A percentile compares a stretch with the other conserved stretches of the same genome.
phyloP scores from a whole-genome alignment of 2,113 vertebrate genomes.

The Channa argus region DNA sequence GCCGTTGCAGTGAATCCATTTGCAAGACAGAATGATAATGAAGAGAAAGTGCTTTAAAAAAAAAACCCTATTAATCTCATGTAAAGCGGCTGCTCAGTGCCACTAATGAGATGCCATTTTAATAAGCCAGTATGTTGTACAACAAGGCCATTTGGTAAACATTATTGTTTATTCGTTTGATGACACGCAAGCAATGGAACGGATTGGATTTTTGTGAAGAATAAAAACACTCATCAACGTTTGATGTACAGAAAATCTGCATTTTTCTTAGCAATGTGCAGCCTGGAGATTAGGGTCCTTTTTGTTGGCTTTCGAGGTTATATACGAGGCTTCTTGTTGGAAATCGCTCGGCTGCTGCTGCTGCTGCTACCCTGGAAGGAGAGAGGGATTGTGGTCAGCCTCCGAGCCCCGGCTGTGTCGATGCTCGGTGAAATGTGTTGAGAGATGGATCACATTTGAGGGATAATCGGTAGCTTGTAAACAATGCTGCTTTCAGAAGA shows the following conservation, averaged over 20 bases:
- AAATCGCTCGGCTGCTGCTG: constrained; percentile 31
- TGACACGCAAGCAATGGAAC: constrained; percentile 67
- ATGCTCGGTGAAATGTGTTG: constrained; percentile 32
- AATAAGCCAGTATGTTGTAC: constrained; percentile 80
- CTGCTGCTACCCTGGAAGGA: background rate
- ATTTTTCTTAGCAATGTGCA: constrained; percentile 9
- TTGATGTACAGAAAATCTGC: constrained; percentile 29
- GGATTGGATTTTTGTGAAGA: constrained; percentile 54
- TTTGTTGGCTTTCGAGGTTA: background rate
- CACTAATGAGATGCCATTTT: constrained; percentile 83
- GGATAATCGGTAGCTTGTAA: constrained; percentile 67
- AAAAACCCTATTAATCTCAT: constrained; percentile 82
- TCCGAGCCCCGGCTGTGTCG: constrained; percentile 12
- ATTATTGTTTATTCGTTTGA: constrained; percentile 81
- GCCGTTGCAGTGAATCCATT: constrained; percentile 77
- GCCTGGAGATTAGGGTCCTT: no score
- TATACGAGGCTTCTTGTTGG: constrained; percentile 15
- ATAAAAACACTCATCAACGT: constrained; percentile 42
- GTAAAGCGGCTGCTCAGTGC: constrained; percentile 78
- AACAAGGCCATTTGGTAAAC: constrained; percentile 82
- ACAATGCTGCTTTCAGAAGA: constrained; percentile 64
- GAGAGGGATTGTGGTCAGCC: background rate
- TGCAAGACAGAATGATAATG: constrained; percentile 82
- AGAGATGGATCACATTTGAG: constrained; percentile 68
- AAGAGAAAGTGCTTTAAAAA: constrained; percentile 79